These are phyloP conservation scores for Petrophora chlorosata DNA, from an alignment of 2,888 invertebrate genomes.

Conservation along the genomic window DNA sequence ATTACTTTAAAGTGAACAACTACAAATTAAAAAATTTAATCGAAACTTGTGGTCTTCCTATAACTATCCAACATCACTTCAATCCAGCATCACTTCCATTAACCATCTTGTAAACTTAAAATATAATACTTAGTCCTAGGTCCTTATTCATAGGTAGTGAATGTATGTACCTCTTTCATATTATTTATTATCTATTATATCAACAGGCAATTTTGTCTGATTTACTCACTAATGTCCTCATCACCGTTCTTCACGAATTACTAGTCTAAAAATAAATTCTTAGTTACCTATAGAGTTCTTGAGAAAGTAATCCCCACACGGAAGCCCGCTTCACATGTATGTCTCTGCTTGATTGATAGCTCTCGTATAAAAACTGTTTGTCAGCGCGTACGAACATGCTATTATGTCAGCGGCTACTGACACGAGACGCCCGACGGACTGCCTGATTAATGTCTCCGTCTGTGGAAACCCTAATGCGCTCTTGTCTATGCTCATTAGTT, in stretches of 20 bases:
- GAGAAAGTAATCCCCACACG: conserved; percentile 68
- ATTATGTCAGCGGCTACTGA: conserved; percentile 72
- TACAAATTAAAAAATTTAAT: no score
- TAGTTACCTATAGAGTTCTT: not conserved
- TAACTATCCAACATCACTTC: no score
- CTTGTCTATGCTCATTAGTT: conserved; percentile 59
- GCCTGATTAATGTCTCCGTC: conserved; percentile 69
- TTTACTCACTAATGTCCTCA: not conserved
- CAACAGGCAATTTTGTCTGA: no score
- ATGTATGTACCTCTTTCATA: no score
- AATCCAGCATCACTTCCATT: no score
- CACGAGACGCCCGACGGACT: conserved; percentile 46
- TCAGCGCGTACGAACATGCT: conserved; percentile 59
- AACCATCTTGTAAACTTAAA: no score
- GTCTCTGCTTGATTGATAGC: conserved; percentile 69
- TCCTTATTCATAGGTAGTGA: no score
- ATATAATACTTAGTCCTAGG: no score
- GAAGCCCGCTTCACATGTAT: conserved; percentile 60
- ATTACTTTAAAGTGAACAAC: no score
- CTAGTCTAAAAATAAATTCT: conserved; percentile 12
- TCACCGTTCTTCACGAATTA: conserved; percentile 3
- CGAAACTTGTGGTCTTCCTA: no score
- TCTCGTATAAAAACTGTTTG: conserved; percentile 69
- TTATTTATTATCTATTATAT: no score
- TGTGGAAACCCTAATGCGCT: conserved; percentile 57